Conservation (phyloP, 2,888 invertebrate species). For the Portevinia maculata region DNA sequence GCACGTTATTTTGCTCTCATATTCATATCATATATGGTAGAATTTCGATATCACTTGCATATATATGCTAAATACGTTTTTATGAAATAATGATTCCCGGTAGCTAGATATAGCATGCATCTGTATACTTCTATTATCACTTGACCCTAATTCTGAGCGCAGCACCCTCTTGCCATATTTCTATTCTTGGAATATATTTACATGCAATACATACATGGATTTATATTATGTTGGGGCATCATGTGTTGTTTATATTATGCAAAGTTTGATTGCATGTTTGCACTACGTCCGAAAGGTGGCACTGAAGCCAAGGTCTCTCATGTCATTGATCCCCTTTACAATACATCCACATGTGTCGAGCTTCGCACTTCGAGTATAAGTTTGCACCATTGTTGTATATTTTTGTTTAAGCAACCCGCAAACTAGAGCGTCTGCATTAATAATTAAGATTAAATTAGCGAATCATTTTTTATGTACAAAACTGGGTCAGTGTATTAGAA, state of each 20-base stretch:
- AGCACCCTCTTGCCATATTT: slow-evolving; percentile 11
- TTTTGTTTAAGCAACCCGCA: slow-evolving; percentile 62
- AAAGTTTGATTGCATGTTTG: slow-evolving; percentile 49
- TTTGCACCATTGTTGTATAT: slow-evolving; percentile 35
- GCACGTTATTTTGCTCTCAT: too few species aligned
- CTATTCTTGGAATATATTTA: background rate
- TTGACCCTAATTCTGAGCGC: slow-evolving; percentile 54
- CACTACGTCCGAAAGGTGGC: slow-evolving; percentile 55
- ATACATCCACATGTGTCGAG: slow-evolving; percentile 25
- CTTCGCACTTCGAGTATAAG: background rate
- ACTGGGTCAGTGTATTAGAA: slow-evolving; percentile 59
- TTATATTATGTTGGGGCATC: background rate
- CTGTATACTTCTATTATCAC: slow-evolving; percentile 3
- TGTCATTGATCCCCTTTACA: slow-evolving; percentile 61
- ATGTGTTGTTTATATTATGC: slow-evolving; percentile 18
- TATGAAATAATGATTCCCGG: too few species aligned
- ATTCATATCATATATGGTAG: too few species aligned
- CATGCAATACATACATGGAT: background rate
- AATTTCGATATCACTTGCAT: too few species aligned
- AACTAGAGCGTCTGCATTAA: slow-evolving; percentile 74
- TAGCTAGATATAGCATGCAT: too few species aligned
- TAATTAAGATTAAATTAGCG: slow-evolving; percentile 72
- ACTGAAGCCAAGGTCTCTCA: slow-evolving; percentile 66
- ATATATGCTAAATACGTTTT: too few species aligned
- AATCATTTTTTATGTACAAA: slow-evolving; percentile 57